Base-by-base conservation (phyloP, 1,140 invertebrate species). In the Anoplophora glabripennis region DNA sequence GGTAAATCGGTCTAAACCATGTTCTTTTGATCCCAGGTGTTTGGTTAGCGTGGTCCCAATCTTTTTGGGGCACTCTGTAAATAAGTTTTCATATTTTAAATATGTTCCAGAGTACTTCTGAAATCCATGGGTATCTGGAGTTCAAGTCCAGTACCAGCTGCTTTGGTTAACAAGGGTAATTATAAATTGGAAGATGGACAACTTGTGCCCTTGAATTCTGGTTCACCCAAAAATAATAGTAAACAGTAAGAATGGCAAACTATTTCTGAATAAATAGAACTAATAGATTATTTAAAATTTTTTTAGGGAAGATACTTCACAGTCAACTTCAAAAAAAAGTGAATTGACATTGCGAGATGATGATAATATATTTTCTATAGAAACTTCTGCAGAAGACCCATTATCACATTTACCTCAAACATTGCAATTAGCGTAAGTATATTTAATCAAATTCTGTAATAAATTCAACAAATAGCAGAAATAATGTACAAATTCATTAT, bases 91-190 rank as follows among this genome's bases (percentile, higher is more conserved):
- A 28, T 28, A 3, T 2, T 5, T 28, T 28, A 5, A 28, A 28
- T 28, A 28, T 57, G 49, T 59, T 74, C 37, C 62, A 90, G 87
- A 69, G 89, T 89, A 66, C 89, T 93, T 84, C 74, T 94, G 18
- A 93, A 98, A 78, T 93, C 92, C 4, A 84, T 98, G 55, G 95
- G 96, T 0, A 80, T 98, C 33, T 99, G 96, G 96, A 95, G 94
- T 71, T 53, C 60, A 45, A 85, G 81, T 14, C 72, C 65, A 8
- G 61, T 62, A 15, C 44, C 68, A 9, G 59, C 65, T 8, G 64
- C 55, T 36, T 34, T 66, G 28, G 52, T 69, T 4, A 40, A 17
- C 3, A 70, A 73, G 42, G 73, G 74, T 1, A 59, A 72, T 36
- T 74, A 74, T 47, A 67, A 63, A 47, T 49, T 75, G 4, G 57